Evolutionary conservation across 1,140 invertebrate species (phyloP).

Genomic region (Drosophila willistoni): DNA sequence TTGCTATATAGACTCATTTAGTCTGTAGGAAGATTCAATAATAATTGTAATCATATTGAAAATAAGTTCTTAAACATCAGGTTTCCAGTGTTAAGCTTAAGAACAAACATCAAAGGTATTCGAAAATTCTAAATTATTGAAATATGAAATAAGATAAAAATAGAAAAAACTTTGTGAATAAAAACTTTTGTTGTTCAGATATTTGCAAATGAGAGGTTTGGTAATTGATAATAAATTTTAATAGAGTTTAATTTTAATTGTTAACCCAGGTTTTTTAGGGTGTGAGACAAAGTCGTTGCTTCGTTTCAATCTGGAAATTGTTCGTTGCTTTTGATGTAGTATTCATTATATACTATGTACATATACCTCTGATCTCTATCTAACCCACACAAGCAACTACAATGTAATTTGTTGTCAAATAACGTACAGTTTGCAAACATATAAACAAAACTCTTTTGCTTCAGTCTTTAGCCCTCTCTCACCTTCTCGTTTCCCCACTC

Average conservation of each 20-base stretch:
- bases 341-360: background rate
- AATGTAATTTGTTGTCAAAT: constrained; percentile 52
- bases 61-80: no score
- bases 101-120: no score
- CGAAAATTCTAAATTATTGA: no score
- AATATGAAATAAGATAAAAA: no score
- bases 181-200: background rate
- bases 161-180: no score
- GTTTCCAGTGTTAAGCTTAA: no score
- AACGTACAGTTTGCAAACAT: constrained; percentile 51
- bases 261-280: background rate
- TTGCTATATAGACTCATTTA: no score
- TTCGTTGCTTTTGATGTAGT: background rate
- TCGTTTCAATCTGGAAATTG: background rate
- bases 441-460: constrained; percentile 34
- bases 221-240: background rate
- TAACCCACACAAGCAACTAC: constrained; percentile 36
- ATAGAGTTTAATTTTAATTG: background rate
- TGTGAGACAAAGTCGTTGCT: background rate
- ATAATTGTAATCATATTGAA: no score
- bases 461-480: constrained; percentile 6
- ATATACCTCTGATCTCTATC: constrained; percentile 36
- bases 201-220: background rate
- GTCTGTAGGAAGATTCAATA: no score
- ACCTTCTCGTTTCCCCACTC: constrained; percentile 10